Base-by-base conservation (phyloP, 2,888 invertebrate species). In the Amphiduros pacificus region DNA sequence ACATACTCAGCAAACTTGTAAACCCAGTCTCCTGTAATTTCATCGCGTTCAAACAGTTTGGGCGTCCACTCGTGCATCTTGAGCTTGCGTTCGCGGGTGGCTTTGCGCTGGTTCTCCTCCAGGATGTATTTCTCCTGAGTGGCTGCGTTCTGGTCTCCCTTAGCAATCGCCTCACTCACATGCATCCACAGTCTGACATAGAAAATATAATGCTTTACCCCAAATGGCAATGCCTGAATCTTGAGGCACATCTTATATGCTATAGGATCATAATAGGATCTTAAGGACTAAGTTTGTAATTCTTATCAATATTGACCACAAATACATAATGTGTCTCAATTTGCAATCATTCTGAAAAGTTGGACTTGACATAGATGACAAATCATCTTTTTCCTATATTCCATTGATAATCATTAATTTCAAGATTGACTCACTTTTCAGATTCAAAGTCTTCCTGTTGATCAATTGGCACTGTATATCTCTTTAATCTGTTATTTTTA, bases 131-230 rank as follows among this genome's bases (percentile, higher is more conserved):
- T 96, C 77, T 94, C 91, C 50, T 53, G 49, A 0, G 96, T 96
- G 0, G 96, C 96, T 1, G 89, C 89, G 29, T 89, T 87, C 85
- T 93, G 92, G 84, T 96, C 94, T 62, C 92, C 91, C 14, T 87
- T 86, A 26, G 84, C 81, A 68, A 96, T 93, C 0, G 95, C 95
- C 57, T 89, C 88, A 0, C 93, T 92, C 0, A 96, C 95, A 70
- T 89, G 89, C 44, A 87, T 83, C 96, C 96, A 96, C 1, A 96
- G 85, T 71, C 83, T 84, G 67, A 17, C 11, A 17, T 11, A 36
- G 36, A 17, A 36, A 36, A 11, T 9, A 36, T 36, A 11, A 36
- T 36, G 11, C 36, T 36, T 36, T 11, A 36, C 11, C 9, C 17
- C n/a, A n/a, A n/a, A n/a, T n/a, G n/a, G n/a, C n/a, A n/a, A n/a